These are phyloP conservation scores for Rhagologus leucostigma DNA, from an alignment of 2,113 vertebrate species.

Conservation along the genomic window DNA sequence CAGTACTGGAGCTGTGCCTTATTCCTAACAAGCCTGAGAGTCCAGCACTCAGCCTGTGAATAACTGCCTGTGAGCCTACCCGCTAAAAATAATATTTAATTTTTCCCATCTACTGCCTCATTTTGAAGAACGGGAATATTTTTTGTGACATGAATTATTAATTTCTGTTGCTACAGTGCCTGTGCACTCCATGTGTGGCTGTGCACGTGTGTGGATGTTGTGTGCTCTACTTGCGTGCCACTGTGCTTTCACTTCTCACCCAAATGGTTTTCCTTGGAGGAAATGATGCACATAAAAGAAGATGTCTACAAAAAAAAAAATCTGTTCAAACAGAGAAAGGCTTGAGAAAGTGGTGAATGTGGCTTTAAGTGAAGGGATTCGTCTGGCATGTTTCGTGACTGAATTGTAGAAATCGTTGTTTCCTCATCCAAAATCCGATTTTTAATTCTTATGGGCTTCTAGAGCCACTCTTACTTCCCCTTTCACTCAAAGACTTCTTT, in stretches of 20 bases:
- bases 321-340: not conserved
- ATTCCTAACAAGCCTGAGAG: not conserved
- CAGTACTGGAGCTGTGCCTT: not conserved
- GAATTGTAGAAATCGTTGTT: not conserved
- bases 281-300: not conserved
- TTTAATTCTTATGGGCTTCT: not conserved
- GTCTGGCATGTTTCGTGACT: not conserved
- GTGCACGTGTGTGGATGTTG: not conserved
- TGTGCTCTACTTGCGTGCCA: not conserved
- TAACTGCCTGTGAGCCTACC: not conserved
- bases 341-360: not conserved
- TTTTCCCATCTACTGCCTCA: not conserved
- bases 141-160: not conserved
- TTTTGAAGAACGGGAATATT: not conserved
- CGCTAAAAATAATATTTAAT: not conserved
- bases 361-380: not conserved
- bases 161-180: not conserved
- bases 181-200: not conserved
- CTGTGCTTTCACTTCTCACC: not conserved
- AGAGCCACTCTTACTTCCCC: not conserved
- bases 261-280: not conserved
- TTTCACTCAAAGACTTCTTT: not conserved
- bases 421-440: not conserved
- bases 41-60: not conserved
- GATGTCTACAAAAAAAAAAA: not conserved